Evolutionary conservation across 2,888 invertebrate genomes (phyloP).

Genomic region (Pheosia tremula): DNA sequence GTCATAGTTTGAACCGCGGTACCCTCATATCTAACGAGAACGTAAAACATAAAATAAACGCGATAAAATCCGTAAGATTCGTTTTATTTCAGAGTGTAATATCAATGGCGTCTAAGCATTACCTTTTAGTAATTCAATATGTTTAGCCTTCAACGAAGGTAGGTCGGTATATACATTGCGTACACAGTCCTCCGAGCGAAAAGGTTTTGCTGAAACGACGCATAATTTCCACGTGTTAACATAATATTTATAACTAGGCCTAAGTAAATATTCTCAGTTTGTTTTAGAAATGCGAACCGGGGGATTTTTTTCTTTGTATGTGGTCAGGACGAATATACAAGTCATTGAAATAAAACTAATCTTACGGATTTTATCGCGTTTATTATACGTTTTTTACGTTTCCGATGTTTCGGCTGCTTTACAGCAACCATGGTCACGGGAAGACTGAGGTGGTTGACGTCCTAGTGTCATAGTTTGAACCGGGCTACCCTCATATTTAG

Average conservation of each 20-base stretch:
- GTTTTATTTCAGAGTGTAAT: not conserved
- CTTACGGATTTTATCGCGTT: no score
- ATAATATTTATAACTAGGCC: conserved; percentile 69
- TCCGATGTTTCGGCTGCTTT: no score
- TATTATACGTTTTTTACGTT: no score
- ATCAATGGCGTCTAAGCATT: not conserved
- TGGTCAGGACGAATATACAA: not conserved
- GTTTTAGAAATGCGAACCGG: conserved; percentile 30
- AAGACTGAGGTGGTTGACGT: no score
- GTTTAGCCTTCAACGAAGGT: conserved; percentile 2
- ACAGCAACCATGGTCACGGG: no score
- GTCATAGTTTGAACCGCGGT: no score
- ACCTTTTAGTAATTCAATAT: conserved; percentile 5
- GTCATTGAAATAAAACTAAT: no score
- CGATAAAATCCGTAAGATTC: no score
- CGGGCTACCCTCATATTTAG: no score
- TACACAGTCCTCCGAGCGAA: conserved; percentile 31
- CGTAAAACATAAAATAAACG: no score
- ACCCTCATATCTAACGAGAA: no score
- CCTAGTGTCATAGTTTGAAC: no score
- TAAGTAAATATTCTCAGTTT: conserved; percentile 60
- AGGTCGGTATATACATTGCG: conserved; percentile 30
- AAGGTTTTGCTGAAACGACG: conserved; percentile 48
- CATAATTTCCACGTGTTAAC: conserved; percentile 63
- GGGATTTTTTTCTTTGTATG: conserved; percentile 22